Evolutionary conservation across 2,797 vertebrate genomes (phyloP).

Genomic region (Cirrhinus molitorella): DNA sequence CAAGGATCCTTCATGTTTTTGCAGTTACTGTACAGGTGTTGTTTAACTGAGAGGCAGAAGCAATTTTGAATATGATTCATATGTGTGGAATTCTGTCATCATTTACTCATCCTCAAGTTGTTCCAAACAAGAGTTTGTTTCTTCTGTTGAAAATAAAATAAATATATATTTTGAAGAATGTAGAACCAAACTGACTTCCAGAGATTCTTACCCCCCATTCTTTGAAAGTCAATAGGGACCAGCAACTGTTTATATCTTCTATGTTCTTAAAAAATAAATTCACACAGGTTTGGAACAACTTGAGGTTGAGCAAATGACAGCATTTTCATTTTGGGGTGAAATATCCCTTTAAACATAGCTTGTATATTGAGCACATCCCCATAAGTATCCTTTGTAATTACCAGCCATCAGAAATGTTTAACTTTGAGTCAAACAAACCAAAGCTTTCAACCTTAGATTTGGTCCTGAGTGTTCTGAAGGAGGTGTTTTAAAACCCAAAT

Average conservation of each 20-base stretch:
- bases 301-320: not conserved
- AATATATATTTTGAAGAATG: too few relatives aligned
- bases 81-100: not conserved
- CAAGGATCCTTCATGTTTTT: not conserved
- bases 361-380: not conserved
- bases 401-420: not conserved
- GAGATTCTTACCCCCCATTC: too few relatives aligned
- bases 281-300: not conserved
- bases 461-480: not conserved
- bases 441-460: not conserved
- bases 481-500: not conserved
- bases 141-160: too few relatives aligned
- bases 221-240: not conserved
- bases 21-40: not conserved
- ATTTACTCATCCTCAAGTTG: not conserved
- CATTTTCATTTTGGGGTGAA: not conserved
- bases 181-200: too few relatives aligned
- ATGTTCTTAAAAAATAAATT: not conserved
- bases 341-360: not conserved
- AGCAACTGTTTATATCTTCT: not conserved
- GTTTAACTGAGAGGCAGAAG: not conserved
- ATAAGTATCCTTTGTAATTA: not conserved
- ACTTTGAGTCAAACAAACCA: not conserved
- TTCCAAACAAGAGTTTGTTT: not conserved
- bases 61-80: not conserved